phyloP scores from a whole-genome alignment of 2,113 vertebrate species.

The Paracanthobrama guichenoti region DNA sequence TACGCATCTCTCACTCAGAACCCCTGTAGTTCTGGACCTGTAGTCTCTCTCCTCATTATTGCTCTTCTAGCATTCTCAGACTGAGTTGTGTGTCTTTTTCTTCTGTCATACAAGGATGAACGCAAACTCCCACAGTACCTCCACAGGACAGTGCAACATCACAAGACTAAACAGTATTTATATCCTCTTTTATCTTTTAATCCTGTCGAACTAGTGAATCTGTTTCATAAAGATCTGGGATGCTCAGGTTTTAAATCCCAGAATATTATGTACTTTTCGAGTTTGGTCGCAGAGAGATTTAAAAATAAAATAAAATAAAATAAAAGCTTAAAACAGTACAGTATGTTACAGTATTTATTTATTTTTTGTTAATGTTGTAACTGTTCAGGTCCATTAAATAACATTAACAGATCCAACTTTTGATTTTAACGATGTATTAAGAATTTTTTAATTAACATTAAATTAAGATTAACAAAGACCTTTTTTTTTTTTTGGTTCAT shows the following conservation, averaged over 20 bases:
- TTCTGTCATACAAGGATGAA: neutral
- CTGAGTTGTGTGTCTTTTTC: slow-evolving; percentile 3
- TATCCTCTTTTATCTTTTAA: slow-evolving; percentile 5
- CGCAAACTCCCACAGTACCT: slow-evolving; percentile 13
- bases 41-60: slow-evolving; percentile 47
- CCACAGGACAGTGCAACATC: slow-evolving; percentile 1
- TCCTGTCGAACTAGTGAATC: neutral
- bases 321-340: no score
- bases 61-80: slow-evolving; percentile 19
- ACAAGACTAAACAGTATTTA: slow-evolving; percentile 1
- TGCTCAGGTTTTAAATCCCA: neutral
- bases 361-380: neutral
- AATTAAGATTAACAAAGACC: neutral
- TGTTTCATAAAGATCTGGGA: neutral
- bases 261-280: neutral
- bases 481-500: neutral
- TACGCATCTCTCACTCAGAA: slow-evolving; percentile 14
- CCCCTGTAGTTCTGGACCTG: slow-evolving; percentile 20
- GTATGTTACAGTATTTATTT: no score
- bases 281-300: neutral
- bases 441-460: neutral
- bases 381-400: neutral
- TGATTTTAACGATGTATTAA: neutral
- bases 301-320: neutral
- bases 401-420: neutral